phyloP scores from a whole-genome alignment of 2,888 invertebrate species.

The Lycocerus yunnanus region DNA sequence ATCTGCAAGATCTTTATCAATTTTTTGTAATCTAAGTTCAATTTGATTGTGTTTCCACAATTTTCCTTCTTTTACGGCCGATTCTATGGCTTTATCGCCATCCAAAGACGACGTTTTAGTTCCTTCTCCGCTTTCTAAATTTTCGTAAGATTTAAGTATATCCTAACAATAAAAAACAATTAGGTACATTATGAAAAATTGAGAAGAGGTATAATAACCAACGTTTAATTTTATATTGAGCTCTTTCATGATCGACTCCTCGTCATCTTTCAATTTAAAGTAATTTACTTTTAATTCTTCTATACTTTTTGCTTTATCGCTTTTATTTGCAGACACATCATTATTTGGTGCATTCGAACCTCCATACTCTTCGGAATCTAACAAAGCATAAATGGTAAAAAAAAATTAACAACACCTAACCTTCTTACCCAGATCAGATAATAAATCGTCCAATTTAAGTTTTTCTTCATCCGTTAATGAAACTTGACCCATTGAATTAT shows the following conservation, averaged over 20 bases:
- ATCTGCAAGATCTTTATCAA: constrained; percentile 25
- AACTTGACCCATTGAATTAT: constrained; percentile 20
- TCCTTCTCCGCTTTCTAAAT: not conserved
- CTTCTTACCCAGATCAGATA: constrained; percentile 33
- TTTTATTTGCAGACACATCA: not conserved
- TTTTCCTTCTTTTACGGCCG: constrained; percentile 22
- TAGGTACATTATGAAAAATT: not conserved
- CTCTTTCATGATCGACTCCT: not conserved
- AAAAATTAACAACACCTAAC: not conserved
- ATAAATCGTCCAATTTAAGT: constrained; percentile 29
- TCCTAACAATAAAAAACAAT: constrained; percentile 6
- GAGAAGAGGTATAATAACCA: not conserved
- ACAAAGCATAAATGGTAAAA: not conserved
- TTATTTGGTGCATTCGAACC: not conserved
- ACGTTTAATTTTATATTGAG: constrained; percentile 12
- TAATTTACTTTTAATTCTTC: constrained; percentile 5
- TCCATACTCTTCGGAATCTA: constrained; percentile 8
- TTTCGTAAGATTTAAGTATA: not conserved
- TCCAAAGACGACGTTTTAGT: not conserved
- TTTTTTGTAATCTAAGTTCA: constrained; percentile 25
- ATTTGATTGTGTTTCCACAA: constrained; percentile 28
- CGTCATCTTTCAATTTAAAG: constrained; percentile 11
- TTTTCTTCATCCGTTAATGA: constrained; percentile 39
- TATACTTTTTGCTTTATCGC: not conserved
- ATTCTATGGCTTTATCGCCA: constrained; percentile 11